Base-by-base conservation (phyloP, 2,113 vertebrate genomes). In the Dunckerocampus dactyliophorus region DNA sequence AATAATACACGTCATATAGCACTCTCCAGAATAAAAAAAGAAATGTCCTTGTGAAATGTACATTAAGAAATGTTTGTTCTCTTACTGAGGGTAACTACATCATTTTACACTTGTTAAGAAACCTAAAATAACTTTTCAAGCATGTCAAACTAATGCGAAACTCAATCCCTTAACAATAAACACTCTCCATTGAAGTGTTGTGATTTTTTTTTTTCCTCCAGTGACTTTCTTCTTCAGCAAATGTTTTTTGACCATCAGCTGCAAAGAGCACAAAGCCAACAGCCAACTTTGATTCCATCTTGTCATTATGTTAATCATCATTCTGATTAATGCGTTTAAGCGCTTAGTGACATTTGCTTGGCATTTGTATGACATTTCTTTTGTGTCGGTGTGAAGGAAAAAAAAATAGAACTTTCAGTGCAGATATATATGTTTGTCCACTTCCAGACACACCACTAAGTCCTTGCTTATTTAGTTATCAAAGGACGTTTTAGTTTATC, bases 291-390 rank as follows among this genome's bases (percentile, higher is more conserved):
- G 16, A 39, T 19, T 55, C 34, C 17, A 12, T 37, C 52, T 37
- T 37, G 17, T 37, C 9, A 34, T 19, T n/a, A 37, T 54, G 16
- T 54, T 54, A n/a, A 34, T 54, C 52, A 37, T 54, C 28, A 39
- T 67, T 69, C 62, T 19, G 61, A 43, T 67, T 65, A 28, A 22
- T 47, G 39, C 21, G 21, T 22, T 60, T 50, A 71, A 48, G 6
- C 22, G 68, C 24, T 71, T 61, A 74, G 62, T 54, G 52, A 34
- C 52, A 54, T 54, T 54, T 54, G 52, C 24, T 54, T 54, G 28
- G 52, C 28, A 37, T 54, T 53, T 54, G 16, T 34, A 9, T 34
- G 28, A 34, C 52, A 54, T 54, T 54, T 34, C 62, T 71, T 59
- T 57, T 59, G 15, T 70, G 13, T 58, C 50, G 65, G 3, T 59